Conservation (phyloP, 2,888 invertebrate genomes). For the Exocentrus adspersus region DNA sequence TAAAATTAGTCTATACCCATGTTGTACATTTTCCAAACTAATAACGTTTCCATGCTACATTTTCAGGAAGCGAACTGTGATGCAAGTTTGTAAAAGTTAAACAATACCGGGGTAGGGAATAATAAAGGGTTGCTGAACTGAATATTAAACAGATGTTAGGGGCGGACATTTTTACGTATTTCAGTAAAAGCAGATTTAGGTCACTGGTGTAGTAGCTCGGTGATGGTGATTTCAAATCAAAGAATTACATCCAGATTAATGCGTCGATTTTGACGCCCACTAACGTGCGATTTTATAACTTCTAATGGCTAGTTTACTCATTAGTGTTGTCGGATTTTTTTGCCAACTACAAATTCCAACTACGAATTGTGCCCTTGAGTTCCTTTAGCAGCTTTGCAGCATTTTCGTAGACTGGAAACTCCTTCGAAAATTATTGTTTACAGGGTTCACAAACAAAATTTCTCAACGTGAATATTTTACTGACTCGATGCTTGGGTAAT, state of each 20-base stretch:
- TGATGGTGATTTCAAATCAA: background rate
- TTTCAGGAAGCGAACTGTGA: conserved; percentile 30
- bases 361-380: too few relatives aligned
- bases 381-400: background rate
- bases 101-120: conserved; percentile 35
- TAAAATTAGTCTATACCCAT: conserved; percentile 22
- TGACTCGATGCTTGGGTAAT: conserved; percentile 46
- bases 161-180: conserved; percentile 27
- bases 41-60: conserved; percentile 27
- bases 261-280: too few relatives aligned
- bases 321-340: too few relatives aligned
- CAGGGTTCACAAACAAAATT: conserved; percentile 49
- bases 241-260: too few relatives aligned
- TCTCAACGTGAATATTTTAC: conserved; percentile 55
- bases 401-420: background rate
- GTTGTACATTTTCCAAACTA: conserved; percentile 22
- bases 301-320: too few relatives aligned
- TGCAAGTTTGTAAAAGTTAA: conserved; percentile 39
- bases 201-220: background rate
- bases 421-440: conserved; percentile 40
- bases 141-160: conserved; percentile 46
- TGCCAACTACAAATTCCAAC: too few relatives aligned
- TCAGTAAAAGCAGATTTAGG: conserved; percentile 1
- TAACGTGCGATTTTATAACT: too few relatives aligned
- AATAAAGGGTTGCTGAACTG: conserved; percentile 42